Evolutionary conservation across 2,888 invertebrate genomes (phyloP).

Genomic region (Apantesis nais): DNA sequence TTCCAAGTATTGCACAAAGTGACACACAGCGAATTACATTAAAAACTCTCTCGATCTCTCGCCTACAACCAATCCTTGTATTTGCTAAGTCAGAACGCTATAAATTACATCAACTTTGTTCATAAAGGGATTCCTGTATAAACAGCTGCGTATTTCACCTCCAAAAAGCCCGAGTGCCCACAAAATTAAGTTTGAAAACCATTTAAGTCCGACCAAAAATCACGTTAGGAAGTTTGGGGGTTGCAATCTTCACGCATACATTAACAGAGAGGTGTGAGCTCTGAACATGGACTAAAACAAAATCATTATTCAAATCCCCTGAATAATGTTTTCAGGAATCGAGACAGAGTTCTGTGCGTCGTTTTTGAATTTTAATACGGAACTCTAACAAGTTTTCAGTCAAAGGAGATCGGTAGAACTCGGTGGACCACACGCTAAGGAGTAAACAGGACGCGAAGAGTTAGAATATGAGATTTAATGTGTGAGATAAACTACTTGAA

Average conservation of each 20-base stretch:
- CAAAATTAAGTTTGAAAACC: constrained; percentile 79
- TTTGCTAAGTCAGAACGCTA: constrained; percentile 43
- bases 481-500: neutral
- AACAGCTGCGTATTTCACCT: constrained; percentile 57
- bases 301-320: constrained; percentile 84
- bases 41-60: constrained; percentile 21
- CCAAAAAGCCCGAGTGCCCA: constrained; percentile 60
- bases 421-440: constrained; percentile 46
- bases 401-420: constrained; percentile 81
- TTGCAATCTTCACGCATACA: constrained; percentile 78
- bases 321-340: constrained; percentile 84
- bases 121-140: constrained; percentile 56
- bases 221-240: constrained; percentile 75
- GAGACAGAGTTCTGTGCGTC: constrained; percentile 79
- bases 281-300: constrained; percentile 77
- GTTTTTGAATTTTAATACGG: constrained; percentile 86
- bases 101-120: constrained; percentile 51
- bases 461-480: neutral
- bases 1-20: neutral
- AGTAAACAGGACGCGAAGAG: constrained; percentile 53
- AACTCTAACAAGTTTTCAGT: constrained; percentile 83
- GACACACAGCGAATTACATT: constrained; percentile 10
- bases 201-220: constrained; percentile 83
- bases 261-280: constrained; percentile 61
- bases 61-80: constrained; percentile 32